Conservation (phyloP, 37 sponge, comb jelly and placozoan genomes). For the Hexactinellida sp. region DNA sequence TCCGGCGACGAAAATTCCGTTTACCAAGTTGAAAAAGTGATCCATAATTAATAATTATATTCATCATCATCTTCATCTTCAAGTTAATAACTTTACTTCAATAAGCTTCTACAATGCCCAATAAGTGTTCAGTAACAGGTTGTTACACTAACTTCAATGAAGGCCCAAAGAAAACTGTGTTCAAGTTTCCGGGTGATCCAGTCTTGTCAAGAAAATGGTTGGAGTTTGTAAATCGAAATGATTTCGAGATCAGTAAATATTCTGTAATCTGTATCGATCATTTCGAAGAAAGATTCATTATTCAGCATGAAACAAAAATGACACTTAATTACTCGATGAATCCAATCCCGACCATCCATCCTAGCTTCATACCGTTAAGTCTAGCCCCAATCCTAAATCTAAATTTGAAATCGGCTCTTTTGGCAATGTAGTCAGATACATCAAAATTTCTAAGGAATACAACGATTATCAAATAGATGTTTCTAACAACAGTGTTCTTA, state of each 20-base stretch:
- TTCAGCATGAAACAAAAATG: conserved; percentile 8
- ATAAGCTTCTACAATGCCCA: background rate
- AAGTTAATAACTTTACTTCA: no score
- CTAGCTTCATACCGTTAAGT: conserved; percentile 7
- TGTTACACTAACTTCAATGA: conserved; percentile 15
- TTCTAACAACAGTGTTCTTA: background rate
- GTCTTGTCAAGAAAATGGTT: background rate
- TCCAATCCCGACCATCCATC: background rate
- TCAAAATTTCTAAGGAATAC: conserved; percentile 9
- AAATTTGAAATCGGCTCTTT: background rate
- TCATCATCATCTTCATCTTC: no score
- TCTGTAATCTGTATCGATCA: conserved; percentile 9
- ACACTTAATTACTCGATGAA: background rate
- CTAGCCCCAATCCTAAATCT: background rate
- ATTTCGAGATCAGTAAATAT: conserved; percentile 9
- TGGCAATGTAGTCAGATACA: background rate
- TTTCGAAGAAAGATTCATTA: conserved; percentile 8
- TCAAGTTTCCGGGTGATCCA: conserved; percentile 15
- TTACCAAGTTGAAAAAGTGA: no score
- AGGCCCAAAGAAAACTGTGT: conserved; percentile 3
- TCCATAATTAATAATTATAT: no score
- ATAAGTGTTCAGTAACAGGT: conserved; percentile 10
- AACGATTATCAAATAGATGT: background rate
- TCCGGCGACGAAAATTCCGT: no score
- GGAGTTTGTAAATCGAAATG: background rate